These are phyloP conservation scores for Amblyteles armatorius DNA, from an alignment of 2,888 invertebrate species.

Conservation along the genomic window DNA sequence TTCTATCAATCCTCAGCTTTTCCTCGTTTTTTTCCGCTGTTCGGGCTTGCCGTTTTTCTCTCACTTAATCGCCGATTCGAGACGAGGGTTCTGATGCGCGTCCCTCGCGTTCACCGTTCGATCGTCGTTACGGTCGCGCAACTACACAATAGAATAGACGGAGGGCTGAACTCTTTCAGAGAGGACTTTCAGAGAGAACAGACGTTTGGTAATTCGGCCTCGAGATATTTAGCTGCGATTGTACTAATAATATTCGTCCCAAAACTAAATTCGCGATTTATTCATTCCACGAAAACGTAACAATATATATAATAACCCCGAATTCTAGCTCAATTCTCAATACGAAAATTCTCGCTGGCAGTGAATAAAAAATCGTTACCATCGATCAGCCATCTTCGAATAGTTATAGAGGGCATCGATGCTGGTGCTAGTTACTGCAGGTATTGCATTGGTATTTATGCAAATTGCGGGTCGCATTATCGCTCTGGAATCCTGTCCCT, in stretches of 20 bases:
- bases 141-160: neutral
- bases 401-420: neutral
- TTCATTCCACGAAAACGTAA: too few relatives aligned
- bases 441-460: neutral
- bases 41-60: neutral
- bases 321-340: neutral
- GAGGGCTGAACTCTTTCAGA: neutral
- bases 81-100: conserved; percentile 1
- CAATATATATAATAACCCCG: neutral
- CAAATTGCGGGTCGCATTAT: conserved; percentile 34
- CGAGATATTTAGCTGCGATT: too few relatives aligned
- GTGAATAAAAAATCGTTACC: neutral
- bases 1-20: conserved; percentile 9
- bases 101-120: conserved; percentile 3
- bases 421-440: neutral
- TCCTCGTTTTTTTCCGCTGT: neutral
- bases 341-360: neutral
- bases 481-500: conserved; percentile 7
- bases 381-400: neutral
- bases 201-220: too few relatives aligned
- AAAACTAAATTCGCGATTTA: too few relatives aligned
- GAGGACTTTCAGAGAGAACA: too few relatives aligned
- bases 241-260: too few relatives aligned
- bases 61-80: conserved; percentile 47
- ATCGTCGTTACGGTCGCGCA: conserved; percentile 25